Base-by-base conservation (phyloP, 1,140 invertebrate genomes). In the Manduca sexta region DNA sequence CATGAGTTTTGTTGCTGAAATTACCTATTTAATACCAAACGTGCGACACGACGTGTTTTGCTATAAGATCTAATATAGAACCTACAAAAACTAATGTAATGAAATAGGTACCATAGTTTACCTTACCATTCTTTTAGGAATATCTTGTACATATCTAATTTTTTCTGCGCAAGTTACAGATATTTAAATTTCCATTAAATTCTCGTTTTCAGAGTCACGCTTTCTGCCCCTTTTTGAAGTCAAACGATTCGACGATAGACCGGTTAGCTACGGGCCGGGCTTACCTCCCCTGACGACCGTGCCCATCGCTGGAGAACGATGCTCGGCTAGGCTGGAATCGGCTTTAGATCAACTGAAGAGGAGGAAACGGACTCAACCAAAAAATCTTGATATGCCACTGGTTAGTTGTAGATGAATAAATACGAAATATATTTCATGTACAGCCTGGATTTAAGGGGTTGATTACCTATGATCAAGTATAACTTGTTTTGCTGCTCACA, bases 321-420 rank as follows among this genome's bases (percentile, higher is more conserved):
- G 89, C 51, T 88, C 88, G 1, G 76, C 87, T 1, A 77, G 87
- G 11, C 73, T 90, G 12, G 88, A 90, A 65, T 83, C 76, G 3
- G 88, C 89, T 6, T 61, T 90, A 45, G 88, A 89, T 33, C 84
- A 88, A 51, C 67, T 90, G 21, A 86, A 89, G 53, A 55, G 87
- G 39, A 61, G 88, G 33, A 88, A 90, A 57, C 67, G 88, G 45
- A 83, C 82, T 18, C 88, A 89, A 56, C 79, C 87, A 16, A 89
- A 88, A 49, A 87, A 74, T 26, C 57, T 77, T 33, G 85, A 86
- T 29, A 76, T 68, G 4, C 83, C 84, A 39, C 45, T 68, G 57
- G 85, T 86, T 71, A 77, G 64, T 14, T 1, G 11, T n/a, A n/a
- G 4, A 1, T 10, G 12, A 10, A 3, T 14, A 4, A 29, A 29